Conservation (phyloP, 2,888 invertebrate genomes). For the Heliconius aoede region DNA sequence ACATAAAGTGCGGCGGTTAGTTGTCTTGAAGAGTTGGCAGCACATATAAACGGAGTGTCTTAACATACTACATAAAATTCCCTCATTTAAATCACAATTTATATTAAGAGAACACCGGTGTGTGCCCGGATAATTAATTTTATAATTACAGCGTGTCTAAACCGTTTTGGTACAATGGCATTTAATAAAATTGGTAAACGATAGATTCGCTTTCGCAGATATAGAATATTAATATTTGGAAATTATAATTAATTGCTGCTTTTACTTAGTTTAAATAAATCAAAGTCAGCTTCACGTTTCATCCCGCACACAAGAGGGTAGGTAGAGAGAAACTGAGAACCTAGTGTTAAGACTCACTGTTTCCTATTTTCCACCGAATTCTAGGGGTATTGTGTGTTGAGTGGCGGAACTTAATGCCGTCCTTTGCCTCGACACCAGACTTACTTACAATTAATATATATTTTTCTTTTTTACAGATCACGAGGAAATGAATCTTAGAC, state of each 20-base stretch:
- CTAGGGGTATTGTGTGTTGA: too few relatives aligned
- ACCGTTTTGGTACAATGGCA: conserved; percentile 5
- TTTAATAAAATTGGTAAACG: conserved; percentile 16
- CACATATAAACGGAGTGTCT: neutral
- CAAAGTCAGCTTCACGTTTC: too few relatives aligned
- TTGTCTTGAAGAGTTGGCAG: neutral
- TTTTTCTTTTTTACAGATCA: conserved; percentile 66
- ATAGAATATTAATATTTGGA: conserved; percentile 12
- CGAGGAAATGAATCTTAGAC: conserved; percentile 60
- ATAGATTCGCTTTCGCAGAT: too few relatives aligned
- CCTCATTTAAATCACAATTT: conserved; percentile 1
- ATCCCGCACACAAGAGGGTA: too few relatives aligned
- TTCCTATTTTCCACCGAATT: too few relatives aligned
- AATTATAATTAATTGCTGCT: neutral
- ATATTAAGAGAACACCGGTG: neutral
- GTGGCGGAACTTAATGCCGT: too few relatives aligned
- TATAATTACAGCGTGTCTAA: conserved; percentile 11
- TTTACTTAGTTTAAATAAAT: neutral
- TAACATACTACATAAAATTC: neutral
- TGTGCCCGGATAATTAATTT: conserved; percentile 15
- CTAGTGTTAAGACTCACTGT: too few relatives aligned
- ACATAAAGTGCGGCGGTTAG: too few relatives aligned
- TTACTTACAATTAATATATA: conserved; percentile 4
- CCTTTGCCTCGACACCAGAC: too few relatives aligned
- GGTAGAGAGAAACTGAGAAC: too few relatives aligned